Evolutionary conservation across 2,113 vertebrate species (phyloP).

Genomic region (Lepus europaeus): DNA sequence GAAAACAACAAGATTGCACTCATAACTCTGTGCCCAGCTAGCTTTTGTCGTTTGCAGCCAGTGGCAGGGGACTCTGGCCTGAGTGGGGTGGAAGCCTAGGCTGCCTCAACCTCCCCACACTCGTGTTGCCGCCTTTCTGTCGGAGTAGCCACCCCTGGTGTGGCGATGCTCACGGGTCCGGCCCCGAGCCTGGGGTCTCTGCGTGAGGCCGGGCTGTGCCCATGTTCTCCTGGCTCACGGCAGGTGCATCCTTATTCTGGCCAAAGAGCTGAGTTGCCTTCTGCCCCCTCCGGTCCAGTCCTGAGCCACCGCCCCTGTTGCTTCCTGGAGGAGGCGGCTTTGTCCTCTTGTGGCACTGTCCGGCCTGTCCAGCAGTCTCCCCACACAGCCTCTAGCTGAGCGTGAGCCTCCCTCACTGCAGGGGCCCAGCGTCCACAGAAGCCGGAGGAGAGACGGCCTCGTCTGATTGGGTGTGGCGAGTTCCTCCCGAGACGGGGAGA

Average conservation of each 20-base stretch:
- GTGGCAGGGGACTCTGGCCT: neutral
- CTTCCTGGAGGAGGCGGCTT: constrained; percentile 14
- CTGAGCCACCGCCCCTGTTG: neutral
- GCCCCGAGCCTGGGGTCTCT: neutral
- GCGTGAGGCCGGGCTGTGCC: neutral
- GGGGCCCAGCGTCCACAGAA: neutral
- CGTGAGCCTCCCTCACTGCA: neutral
- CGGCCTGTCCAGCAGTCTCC: neutral
- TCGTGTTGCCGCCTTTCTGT: neutral
- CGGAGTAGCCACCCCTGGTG: neutral
- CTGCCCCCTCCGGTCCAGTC: neutral
- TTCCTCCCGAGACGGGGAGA: neutral
- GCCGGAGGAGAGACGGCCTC: neutral
- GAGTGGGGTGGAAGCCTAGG: neutral
- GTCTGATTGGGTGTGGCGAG: neutral
- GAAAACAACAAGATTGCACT: constrained; percentile 4
- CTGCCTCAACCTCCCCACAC: rapidly evolving
- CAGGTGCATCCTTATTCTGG: neutral
- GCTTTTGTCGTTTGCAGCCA: neutral
- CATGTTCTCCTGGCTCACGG: rapidly evolving
- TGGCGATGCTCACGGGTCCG: neutral
- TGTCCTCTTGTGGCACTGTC: neutral
- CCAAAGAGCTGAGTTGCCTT: neutral
- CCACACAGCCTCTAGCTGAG: neutral
- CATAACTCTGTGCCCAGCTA: constrained; percentile 29